Evolutionary conservation across 2,888 invertebrate species (phyloP).

Genomic region (Melipona beecheii): DNA sequence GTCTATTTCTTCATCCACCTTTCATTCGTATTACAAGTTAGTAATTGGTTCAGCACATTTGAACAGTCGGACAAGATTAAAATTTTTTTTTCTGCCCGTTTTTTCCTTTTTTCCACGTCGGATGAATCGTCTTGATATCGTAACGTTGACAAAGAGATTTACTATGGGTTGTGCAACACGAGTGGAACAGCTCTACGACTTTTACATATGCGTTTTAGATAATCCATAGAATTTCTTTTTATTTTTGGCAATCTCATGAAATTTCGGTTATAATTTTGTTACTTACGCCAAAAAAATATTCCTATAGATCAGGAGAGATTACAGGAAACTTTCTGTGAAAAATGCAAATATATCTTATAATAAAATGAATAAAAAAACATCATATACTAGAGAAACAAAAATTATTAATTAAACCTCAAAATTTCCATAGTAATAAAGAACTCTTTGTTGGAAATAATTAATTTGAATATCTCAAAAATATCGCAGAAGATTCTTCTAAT

Average conservation of each 20-base stretch:
- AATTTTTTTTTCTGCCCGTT: slow-evolving; percentile 1
- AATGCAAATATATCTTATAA: not conserved
- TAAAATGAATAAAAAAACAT: not conserved
- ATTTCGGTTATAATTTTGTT: not conserved
- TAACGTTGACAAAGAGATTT: slow-evolving; percentile 3
- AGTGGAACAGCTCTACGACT: not conserved
- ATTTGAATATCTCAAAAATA: not conserved
- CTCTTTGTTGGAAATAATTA: not conserved
- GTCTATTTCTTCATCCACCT: slow-evolving; percentile 64
- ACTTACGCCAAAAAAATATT: not conserved
- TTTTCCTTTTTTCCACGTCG: not conserved
- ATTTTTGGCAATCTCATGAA: not conserved
- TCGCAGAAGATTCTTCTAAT: not conserved
- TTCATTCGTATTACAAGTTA: slow-evolving; percentile 54
- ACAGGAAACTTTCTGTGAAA: not conserved
- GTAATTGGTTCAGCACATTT: slow-evolving; percentile 58
- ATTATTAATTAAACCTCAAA: not conserved
- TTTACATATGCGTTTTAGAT: no score
- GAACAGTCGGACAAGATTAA: slow-evolving; percentile 31
- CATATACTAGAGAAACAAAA: not conserved
- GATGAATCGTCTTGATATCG: not conserved
- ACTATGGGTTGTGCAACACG: slow-evolving; percentile 6
- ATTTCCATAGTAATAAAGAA: not conserved
- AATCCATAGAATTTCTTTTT: not conserved
- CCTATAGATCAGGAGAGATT: not conserved